Percentiles rank a stretch among this genome's conserved stretches.
Conservation (phyloP, 2,113 vertebrate genomes). For the Phalacrocorax brasilianus region DNA sequence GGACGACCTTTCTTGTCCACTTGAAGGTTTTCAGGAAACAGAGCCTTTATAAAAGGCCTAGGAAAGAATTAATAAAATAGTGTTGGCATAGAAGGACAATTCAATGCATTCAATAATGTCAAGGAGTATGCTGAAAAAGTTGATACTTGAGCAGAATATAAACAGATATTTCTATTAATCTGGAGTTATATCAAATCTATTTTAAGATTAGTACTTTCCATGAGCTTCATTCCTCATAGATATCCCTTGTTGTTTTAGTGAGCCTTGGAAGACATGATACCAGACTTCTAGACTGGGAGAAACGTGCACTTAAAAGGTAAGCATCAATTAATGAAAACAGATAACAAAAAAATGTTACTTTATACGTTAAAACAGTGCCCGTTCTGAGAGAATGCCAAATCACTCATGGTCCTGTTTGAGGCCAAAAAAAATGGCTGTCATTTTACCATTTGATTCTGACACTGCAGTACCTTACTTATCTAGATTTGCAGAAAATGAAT, state of each 20-base stretch:
- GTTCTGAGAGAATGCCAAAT: background rate
- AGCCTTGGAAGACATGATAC: background rate
- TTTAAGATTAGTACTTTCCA: slow-evolving; percentile 4
- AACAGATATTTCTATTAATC: slow-evolving; percentile 9
- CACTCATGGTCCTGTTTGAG: background rate
- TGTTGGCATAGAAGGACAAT: background rate
- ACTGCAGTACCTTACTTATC: background rate
- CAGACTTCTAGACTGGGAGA: background rate
- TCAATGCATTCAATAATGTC: background rate
- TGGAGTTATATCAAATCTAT: background rate
- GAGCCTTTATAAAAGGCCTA: slow-evolving; percentile 92
- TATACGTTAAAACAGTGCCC: background rate
- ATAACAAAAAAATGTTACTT: background rate
- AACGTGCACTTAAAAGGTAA: background rate
- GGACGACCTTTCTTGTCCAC: slow-evolving; percentile 97
- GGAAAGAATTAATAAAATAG: slow-evolving; percentile 16
- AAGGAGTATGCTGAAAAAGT: background rate
- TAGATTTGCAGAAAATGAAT: background rate
- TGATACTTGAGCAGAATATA: slow-evolving; percentile 10
- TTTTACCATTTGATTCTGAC: background rate
- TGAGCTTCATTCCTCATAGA: background rate
- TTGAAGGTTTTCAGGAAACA: slow-evolving; percentile 95
- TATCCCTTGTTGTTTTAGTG: background rate
- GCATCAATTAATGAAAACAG: background rate
- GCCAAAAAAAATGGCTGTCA: background rate